phyloP scores from a whole-genome alignment of 2,113 vertebrate species.

The Cyprinodon brontotheroides region DNA sequence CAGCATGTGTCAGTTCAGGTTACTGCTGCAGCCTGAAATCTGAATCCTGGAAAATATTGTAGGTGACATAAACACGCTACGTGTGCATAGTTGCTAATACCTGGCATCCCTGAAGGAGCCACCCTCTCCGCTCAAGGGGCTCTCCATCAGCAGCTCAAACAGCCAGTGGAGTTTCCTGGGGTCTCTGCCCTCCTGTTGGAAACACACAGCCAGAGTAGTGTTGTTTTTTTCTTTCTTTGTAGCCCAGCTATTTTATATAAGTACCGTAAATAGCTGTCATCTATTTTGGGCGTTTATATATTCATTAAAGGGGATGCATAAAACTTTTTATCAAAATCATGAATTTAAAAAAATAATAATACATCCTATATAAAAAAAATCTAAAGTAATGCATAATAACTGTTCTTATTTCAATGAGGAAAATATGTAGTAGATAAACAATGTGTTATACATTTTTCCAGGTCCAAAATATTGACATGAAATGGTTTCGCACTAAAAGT shows the following conservation, averaged over 20 bases:
- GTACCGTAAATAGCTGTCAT: too few relatives aligned
- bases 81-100: slow-evolving; percentile 66
- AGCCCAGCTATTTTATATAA: not conserved
- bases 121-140: slow-evolving; percentile 91
- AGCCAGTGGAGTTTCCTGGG: slow-evolving; percentile 96
- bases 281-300: not conserved
- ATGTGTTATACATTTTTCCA: too few relatives aligned
- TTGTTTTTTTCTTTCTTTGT: slow-evolving; percentile 9
- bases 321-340: too few relatives aligned
- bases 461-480: too few relatives aligned
- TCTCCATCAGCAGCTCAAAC: slow-evolving; percentile 93
- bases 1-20: slow-evolving; percentile 43
- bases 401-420: too few relatives aligned
- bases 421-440: too few relatives aligned
- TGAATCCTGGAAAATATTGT: slow-evolving; percentile 45
- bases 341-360: too few relatives aligned
- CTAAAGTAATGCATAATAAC: too few relatives aligned
- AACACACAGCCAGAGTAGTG: slow-evolving; percentile 14
- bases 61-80: slow-evolving; percentile 9
- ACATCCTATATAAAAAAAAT: too few relatives aligned
- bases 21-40: slow-evolving; percentile 53
- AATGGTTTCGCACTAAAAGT: too few relatives aligned
- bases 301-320: not conserved
- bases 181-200: slow-evolving; percentile 91
- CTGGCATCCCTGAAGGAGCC: slow-evolving; percentile 96